Base-by-base conservation (phyloP, 2,113 vertebrate species). In the Alosa alosa region DNA sequence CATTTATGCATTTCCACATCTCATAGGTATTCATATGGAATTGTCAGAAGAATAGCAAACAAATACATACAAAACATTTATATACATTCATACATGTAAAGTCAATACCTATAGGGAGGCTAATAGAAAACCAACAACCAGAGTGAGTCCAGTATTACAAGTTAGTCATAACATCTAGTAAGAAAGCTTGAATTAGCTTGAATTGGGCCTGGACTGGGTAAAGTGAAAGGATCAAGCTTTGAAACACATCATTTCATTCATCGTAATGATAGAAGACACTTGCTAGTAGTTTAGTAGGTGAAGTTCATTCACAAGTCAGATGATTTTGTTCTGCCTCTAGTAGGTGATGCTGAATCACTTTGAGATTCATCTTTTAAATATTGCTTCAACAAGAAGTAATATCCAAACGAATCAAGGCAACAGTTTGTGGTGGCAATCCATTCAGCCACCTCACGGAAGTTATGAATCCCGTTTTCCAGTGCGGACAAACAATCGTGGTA, bases 391-490 rank as follows among this genome's bases (percentile, higher is more conserved):
- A 95, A 87, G 82, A 94, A 93, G 86, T 92, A 95, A 88, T 92
- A 95, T 81, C 92, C 91, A 57, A 95, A 84, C 15, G 91, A 91
- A 89, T 95, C 94, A 44, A 94, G 92, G 45, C 90, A 94, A 88
- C 94, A 96, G 86, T 95, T 95, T 81, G 94, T 91, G 13, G 92
- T 88, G 10, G 93, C 91, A 0, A 94, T 91, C 94, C 91, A 95
- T 81, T 95, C 92, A 17, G 90, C 68, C 0, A 91, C 86, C 0
- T 83, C 57, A 78, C 90, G 49, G 88, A 85, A 92, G 0, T 0
- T 0, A 20, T 90, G 85, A 50, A 47, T 1, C 4, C 50, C 13
- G 0, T 0, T 39, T 0, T 6, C 82, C 81, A 83, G 83, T 82
- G 25, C 36, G 64, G 25, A 72, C 64, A 31, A 31, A 31, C 7